Evolutionary conservation across 2,888 invertebrate genomes (phyloP), one percentile per base, ranked within the genome.

Genomic region (Incurvaria masculella): DNA sequence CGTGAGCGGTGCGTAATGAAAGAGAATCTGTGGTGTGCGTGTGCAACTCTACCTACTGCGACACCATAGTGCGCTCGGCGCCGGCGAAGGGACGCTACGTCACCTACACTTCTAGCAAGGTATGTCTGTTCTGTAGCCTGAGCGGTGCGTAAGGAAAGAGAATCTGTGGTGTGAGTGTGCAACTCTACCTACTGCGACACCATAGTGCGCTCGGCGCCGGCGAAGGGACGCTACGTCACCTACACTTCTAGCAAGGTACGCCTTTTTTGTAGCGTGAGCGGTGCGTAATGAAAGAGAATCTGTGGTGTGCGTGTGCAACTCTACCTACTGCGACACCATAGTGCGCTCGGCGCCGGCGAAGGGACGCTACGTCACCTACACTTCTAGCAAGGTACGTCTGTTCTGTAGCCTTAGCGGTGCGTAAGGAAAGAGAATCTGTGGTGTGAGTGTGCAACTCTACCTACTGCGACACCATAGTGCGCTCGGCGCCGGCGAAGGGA

Each of bases 231-330:
- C 64, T 49, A 54, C 52, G 10, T 46, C 46, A 2, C 64, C 17
- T 46, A 52, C 17, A 49, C 26, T 47, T 27, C 19, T 11, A 27
- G 19, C 50, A 3, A 45, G n/a, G 1, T 45, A 49, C 2, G 4
- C 18, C 2, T 42, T 17, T 4, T 11, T 16, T 2, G 47, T 41
- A 14, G 76, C 52, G 56, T 46, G 26, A 44, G 14, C 27, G 44
- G 69, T 2, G 62, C 71, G 44, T 44, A 66, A 72, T 19, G 61
- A 61, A 44, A 73, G 70, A 4, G 61, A 71, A 3, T 76, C 76
- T 0, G 66, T 72, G 16, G 86, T 89, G 0, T 91, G 91, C 61
- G 88, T 89, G 4, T 91, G 91, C 58, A 83, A 87, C 57, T 69
- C 81, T 1, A 80, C 79, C 0, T 84, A 87, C 60, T 91, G 91